phyloP scores from a whole-genome alignment of 2,113 vertebrate species.

The Lota lota region DNA sequence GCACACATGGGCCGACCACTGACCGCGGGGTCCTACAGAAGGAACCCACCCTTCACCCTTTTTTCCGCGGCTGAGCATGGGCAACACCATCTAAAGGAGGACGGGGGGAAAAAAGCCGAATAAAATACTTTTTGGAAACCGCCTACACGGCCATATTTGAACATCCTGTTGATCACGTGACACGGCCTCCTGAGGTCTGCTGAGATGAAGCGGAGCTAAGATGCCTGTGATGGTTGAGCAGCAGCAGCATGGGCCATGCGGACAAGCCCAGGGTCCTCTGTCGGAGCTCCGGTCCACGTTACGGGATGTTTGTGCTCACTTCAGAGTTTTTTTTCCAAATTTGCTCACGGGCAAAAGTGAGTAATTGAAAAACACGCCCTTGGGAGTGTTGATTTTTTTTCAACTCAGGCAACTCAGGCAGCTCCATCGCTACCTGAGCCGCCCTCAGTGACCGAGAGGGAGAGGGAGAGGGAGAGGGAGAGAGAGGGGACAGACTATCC shows the following conservation, averaged over 20 bases:
- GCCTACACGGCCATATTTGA: too few species aligned
- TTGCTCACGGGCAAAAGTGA: slow-evolving; percentile 53
- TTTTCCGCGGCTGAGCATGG: slow-evolving; percentile 16
- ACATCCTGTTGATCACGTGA: slow-evolving; percentile 33
- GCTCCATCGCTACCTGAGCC: slow-evolving; percentile 55
- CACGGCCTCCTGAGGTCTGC: slow-evolving; percentile 34
- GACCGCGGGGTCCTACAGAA: neutral
- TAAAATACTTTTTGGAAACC: too few species aligned
- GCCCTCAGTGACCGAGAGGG: slow-evolving; percentile 46
- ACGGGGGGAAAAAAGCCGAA: too few species aligned
- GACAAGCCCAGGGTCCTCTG: slow-evolving; percentile 56
- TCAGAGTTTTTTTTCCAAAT: slow-evolving; percentile 47
- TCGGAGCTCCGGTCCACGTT: slow-evolving; percentile 56
- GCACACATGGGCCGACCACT: slow-evolving; percentile 28
- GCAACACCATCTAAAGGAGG: too few species aligned
- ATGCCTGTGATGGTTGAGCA: slow-evolving; percentile 52
- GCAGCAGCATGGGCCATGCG: slow-evolving; percentile 44
- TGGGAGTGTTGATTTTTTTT: slow-evolving; percentile 22
- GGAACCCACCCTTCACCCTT: slow-evolving; percentile 19
- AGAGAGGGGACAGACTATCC: slow-evolving; percentile 61
- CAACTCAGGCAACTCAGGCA: too few species aligned
- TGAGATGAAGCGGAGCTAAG: slow-evolving; percentile 25
- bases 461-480: neutral
- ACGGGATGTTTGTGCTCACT: slow-evolving; percentile 41
- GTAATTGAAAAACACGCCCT: slow-evolving; percentile 54